Evolutionary conservation across 2,113 vertebrate genomes (phyloP).

Genomic region (Fulmarus glacialis): DNA sequence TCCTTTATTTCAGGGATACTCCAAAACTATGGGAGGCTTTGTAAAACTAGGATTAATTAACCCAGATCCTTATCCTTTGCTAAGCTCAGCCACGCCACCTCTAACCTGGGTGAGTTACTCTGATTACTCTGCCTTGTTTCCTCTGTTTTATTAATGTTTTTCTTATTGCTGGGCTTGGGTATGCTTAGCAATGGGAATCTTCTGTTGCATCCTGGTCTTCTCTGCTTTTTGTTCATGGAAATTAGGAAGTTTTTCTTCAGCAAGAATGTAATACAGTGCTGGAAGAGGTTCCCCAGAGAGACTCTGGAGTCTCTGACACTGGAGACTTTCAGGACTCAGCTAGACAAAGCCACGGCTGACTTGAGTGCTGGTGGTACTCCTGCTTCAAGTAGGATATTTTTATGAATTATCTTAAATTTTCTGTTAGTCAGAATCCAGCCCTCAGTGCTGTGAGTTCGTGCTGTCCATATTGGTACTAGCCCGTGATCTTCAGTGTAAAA

Average conservation of each 20-base stretch:
- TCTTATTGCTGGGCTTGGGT: background rate
- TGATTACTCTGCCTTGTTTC: background rate
- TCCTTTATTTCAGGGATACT: constrained; percentile 84
- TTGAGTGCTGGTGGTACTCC: background rate
- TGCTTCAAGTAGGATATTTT: background rate
- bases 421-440: background rate
- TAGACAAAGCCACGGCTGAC: background rate
- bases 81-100: constrained; percentile 60
- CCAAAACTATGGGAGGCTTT: constrained; percentile 85
- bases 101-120: constrained; percentile 87
- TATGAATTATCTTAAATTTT: background rate
- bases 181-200: background rate
- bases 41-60: constrained; percentile 91
- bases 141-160: background rate
- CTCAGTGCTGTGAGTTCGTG: background rate
- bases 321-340: background rate
- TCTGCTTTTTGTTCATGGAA: background rate
- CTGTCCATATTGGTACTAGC: background rate
- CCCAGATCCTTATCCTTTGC: constrained; percentile 78
- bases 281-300: background rate
- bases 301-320: background rate
- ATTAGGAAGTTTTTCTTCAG: background rate
- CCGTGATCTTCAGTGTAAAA: background rate
- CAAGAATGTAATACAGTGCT: background rate
- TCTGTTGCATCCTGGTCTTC: background rate